Conservation (phyloP, 2,888 invertebrate species). For the Epinotia demarniana region DNA sequence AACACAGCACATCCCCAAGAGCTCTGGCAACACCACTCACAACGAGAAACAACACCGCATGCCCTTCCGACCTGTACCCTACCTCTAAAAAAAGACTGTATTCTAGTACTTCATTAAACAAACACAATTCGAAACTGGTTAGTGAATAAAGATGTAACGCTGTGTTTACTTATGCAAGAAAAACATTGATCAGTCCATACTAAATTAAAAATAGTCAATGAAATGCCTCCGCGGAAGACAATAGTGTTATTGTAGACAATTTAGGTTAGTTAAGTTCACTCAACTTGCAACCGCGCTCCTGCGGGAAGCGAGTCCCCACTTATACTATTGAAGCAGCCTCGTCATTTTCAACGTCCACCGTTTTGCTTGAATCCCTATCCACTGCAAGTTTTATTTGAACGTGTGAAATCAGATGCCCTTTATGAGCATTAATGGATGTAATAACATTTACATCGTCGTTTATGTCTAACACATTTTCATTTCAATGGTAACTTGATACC, state of each 20-base stretch:
- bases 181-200: constrained; percentile 46
- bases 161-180: constrained; percentile 2
- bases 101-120: neutral
- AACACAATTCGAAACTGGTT: neutral
- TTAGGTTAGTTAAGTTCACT: constrained; percentile 80
- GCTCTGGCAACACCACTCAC: too few relatives aligned
- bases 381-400: neutral
- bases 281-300: constrained; percentile 75
- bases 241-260: constrained; percentile 75
- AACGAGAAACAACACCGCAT: too few relatives aligned
- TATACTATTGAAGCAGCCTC: constrained; percentile 52
- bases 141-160: neutral
- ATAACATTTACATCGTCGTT: constrained; percentile 7
- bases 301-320: constrained; percentile 70
- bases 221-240: constrained; percentile 70
- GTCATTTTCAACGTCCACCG: constrained; percentile 54
- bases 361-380: constrained; percentile 44
- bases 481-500: constrained; percentile 72
- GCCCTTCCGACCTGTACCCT: too few relatives aligned
- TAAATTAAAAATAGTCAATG: constrained; percentile 60
- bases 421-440: constrained; percentile 53
- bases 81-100: too few relatives aligned
- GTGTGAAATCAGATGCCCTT: neutral
- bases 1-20: too few relatives aligned
- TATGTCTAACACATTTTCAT: constrained; percentile 50